Evolutionary conservation across 1,140 invertebrate species (phyloP).

Genomic region (Drosophila ironensis): DNA sequence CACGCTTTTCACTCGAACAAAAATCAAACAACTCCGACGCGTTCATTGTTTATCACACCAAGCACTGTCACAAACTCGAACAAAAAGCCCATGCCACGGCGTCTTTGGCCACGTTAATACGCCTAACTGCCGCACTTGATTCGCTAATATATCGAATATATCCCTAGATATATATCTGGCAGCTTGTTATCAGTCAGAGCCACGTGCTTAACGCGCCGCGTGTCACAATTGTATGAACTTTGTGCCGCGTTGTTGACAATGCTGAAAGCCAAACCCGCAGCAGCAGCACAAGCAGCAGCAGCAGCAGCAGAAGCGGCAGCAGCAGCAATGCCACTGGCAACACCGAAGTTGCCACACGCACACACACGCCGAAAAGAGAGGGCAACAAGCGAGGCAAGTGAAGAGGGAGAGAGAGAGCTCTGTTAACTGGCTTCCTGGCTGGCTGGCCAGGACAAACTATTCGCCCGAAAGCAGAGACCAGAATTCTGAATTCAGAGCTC

Average conservation of each 20-base stretch:
- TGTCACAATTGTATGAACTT: conserved; percentile 79
- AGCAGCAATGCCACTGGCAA: conserved; percentile 27
- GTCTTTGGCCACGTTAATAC: too few species aligned
- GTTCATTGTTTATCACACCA: too few species aligned
- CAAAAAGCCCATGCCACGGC: conserved; percentile 18
- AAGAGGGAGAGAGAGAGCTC: conserved; percentile 15
- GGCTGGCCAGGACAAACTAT: conserved; percentile 57
- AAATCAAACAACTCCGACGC: not conserved
- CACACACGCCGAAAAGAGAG: conserved; percentile 20
- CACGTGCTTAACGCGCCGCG: conserved; percentile 78
- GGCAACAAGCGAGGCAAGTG: conserved; percentile 2
- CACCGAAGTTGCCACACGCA: conserved; percentile 50
- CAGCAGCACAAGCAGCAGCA: conserved; percentile 31
- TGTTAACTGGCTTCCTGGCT: conserved; percentile 63
- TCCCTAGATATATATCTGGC: not conserved
- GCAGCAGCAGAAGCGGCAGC: conserved; percentile 22
- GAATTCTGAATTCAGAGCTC: conserved; percentile 9
- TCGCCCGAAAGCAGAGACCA: conserved; percentile 24
- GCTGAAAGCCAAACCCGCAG: conserved; percentile 57
- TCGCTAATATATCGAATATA: not conserved
- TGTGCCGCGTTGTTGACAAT: conserved; percentile 71
- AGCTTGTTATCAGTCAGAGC: conserved; percentile 68
- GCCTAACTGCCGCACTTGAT: too few species aligned
- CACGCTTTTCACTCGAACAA: not conserved
- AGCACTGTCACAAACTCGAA: too few species aligned